Conservation (phyloP, 2,888 invertebrate species). For the Drosophila atroscutellata region DNA sequence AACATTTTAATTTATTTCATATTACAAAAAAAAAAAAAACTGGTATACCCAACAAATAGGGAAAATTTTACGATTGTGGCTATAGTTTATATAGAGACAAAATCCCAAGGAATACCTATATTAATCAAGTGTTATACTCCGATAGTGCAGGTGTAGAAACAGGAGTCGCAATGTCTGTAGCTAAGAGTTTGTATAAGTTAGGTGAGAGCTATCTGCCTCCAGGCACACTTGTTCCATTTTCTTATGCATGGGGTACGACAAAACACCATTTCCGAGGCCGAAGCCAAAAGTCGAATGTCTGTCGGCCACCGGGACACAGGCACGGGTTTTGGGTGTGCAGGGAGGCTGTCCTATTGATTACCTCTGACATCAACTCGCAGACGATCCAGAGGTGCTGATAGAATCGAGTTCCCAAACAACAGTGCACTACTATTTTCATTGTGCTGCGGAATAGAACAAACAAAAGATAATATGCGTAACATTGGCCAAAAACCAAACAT, state of each 20-base stretch:
- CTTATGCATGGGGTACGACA: neutral
- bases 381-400: slow-evolving; percentile 36
- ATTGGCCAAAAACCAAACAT: slow-evolving; percentile 35
- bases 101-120: neutral
- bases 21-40: slow-evolving; percentile 18
- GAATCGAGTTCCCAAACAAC: slow-evolving; percentile 15
- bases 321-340: slow-evolving; percentile 5
- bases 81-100: neutral
- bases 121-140: neutral
- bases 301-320: slow-evolving; percentile 1
- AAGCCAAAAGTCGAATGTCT: slow-evolving; percentile 8
- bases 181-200: neutral
- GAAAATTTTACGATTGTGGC: neutral
- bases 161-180: neutral
- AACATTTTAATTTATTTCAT: slow-evolving; percentile 61
- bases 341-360: slow-evolving; percentile 50
- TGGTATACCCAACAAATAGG: neutral
- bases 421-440: slow-evolving; percentile 23
- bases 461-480: slow-evolving; percentile 37
- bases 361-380: slow-evolving; percentile 39
- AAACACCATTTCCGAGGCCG: neutral
- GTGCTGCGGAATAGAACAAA: slow-evolving; percentile 20
- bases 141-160: neutral
- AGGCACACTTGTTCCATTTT: neutral
- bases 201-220: neutral